Evolutionary conservation across 2,113 vertebrate genomes (phyloP), one percentile per base, ranked within the genome.

Genomic region (Edolisoma coerulescens): DNA sequence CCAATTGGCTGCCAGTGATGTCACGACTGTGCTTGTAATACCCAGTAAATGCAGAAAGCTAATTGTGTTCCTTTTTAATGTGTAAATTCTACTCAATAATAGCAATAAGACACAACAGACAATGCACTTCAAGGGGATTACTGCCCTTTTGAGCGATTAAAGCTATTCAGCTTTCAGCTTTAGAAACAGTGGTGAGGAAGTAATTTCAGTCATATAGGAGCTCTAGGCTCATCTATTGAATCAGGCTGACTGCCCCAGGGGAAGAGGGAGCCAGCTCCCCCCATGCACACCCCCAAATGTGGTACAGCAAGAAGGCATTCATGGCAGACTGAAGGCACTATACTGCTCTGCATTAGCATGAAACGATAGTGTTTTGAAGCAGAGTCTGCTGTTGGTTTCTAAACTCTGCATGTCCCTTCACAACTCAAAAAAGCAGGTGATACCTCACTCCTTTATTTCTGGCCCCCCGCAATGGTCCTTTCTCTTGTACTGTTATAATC

Each of bases 51-150:
- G 96, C 82, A 95, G 70, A 97, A 93, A 95, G 91, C 94, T 97
- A 96, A 97, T 96, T 94, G 88, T 95, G 90, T 45, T 96, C 65
- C 91, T 95, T 94, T 97, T 96, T 94, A 94, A 96, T 93, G 92
- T 89, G 87, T 87, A 97, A 97, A 97, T 96, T 83, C 64, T 83
- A 35, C 71, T 89, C 91, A 75, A 92, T 77, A 95, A 95, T 52
- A 96, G 81, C 49, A 74, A 37, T 93, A 89, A 96, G 87, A 96
- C 71, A n/a, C 71, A 77, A 84, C 78, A 90, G 73, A 94, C 84
- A 93, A 94, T 80, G 37, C 33, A 52, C 65, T 91, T 94, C 84
- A 77, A 95, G 96, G 78, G 65, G 95, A 97, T 95, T 96, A 94
- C 70, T 92, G 76, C 67, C 93, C 80, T 87, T 78, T 47, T 53